Percentiles rank a stretch among this genome's conserved stretches.
Conservation (phyloP, 2,888 invertebrate genomes). For the Microctonus hyperodae region DNA sequence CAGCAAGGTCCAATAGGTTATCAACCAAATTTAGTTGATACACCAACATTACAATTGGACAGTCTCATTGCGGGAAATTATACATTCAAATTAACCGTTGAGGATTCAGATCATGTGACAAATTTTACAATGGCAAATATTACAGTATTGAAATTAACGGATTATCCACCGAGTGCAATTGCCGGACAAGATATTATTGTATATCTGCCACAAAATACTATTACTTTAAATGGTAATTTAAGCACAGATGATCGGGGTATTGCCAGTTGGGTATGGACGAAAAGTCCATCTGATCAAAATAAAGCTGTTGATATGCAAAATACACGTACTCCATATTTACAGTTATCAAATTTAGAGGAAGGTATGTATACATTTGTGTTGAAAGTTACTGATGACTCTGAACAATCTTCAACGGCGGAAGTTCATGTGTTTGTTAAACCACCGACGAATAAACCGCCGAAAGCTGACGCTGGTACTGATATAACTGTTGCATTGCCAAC, state of each 20-base stretch:
- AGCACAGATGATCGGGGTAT: slow-evolving; percentile 95
- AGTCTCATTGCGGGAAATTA: slow-evolving; percentile 91
- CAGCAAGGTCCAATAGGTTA: slow-evolving; percentile 87
- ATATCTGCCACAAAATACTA: slow-evolving; percentile 84
- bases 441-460: slow-evolving; percentile 84
- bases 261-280: slow-evolving; percentile 95
- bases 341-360: slow-evolving; percentile 88
- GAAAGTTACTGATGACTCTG: slow-evolving; percentile 91
- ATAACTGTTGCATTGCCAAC: slow-evolving; percentile 82
- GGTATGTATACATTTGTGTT: slow-evolving; percentile 94
- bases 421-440: slow-evolving; percentile 94
- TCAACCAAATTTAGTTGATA: slow-evolving; percentile 79
- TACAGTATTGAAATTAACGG: slow-evolving; percentile 87
- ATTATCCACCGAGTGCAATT: slow-evolving; percentile 95
- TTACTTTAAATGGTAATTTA: slow-evolving; percentile 87
- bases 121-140: slow-evolving; percentile 89
- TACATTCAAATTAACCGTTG: slow-evolving; percentile 88
- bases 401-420: slow-evolving; percentile 85
- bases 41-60: slow-evolving; percentile 82
- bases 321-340: slow-evolving; percentile 87
- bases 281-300: slow-evolving; percentile 84
- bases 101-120: slow-evolving; percentile 87
- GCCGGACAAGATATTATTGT: slow-evolving; percentile 90
- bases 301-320: slow-evolving; percentile 97
- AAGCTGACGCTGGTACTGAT: slow-evolving; percentile 67